Percentiles rank a stretch among this genome's conserved stretches.
phyloP scores from a whole-genome alignment of 2,888 invertebrate genomes.

The Apotomis turbidana region DNA sequence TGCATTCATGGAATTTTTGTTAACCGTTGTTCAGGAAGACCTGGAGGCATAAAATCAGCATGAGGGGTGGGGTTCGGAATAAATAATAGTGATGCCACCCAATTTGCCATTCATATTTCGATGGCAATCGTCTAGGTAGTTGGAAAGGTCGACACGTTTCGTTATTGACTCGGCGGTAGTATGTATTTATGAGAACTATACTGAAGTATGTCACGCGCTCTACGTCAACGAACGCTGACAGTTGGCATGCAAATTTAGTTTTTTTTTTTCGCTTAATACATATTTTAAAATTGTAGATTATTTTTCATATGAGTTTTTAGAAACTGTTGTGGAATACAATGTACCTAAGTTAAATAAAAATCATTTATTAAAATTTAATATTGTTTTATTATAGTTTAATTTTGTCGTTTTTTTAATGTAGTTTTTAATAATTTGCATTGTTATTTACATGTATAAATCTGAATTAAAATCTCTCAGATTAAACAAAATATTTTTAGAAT shows the following conservation, averaged over 20 bases:
- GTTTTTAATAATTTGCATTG: too few relatives aligned
- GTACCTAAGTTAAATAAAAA: too few relatives aligned
- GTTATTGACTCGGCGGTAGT: constrained; percentile 37
- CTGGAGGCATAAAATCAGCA: constrained; percentile 61
- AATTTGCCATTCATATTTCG: constrained; percentile 80
- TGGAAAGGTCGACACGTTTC: constrained; percentile 66
- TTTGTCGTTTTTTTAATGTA: too few relatives aligned
- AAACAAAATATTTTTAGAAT: too few relatives aligned
- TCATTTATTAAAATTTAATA: too few relatives aligned
- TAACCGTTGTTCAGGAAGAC: constrained; percentile 71
- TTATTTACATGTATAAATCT: too few relatives aligned
- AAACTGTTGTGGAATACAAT: too few relatives aligned
- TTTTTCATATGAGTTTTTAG: too few relatives aligned
- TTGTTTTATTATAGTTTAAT: too few relatives aligned
- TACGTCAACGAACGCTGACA: background rate
- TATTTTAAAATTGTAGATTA: too few relatives aligned
- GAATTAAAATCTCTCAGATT: too few relatives aligned
- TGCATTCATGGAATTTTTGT: constrained; percentile 81
- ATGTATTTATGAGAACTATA: constrained; percentile 40
- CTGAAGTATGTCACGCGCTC: constrained; percentile 26
- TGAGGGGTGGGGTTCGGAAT: constrained; percentile 55
- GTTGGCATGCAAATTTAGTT: background rate
- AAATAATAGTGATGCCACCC: constrained; percentile 61
- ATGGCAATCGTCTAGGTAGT: constrained; percentile 76
- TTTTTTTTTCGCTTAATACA: background rate